Evolutionary conservation across 2,113 vertebrate species (phyloP).

Genomic region (Balaeniceps rex): DNA sequence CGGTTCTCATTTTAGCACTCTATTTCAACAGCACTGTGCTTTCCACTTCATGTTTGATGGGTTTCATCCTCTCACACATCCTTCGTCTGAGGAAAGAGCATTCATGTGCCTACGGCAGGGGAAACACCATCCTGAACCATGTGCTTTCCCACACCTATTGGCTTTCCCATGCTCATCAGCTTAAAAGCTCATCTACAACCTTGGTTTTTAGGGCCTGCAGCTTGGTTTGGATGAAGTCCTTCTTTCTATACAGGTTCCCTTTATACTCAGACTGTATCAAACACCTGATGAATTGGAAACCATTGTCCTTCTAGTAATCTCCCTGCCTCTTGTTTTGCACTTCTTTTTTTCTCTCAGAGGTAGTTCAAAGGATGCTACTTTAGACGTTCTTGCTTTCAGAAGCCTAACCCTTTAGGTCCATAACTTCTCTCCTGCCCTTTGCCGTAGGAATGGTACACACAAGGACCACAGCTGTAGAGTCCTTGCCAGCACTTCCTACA

Average conservation of each 20-base stretch:
- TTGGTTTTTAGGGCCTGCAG: background rate
- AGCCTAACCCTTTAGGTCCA: background rate
- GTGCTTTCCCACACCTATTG: accelerated
- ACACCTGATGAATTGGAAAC: background rate
- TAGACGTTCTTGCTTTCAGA: background rate
- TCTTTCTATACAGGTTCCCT: background rate
- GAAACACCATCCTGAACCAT: background rate
- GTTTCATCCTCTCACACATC: background rate
- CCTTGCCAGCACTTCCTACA: background rate
- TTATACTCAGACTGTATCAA: background rate
- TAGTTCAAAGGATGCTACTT: background rate
- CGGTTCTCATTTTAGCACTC: background rate
- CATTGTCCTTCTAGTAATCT: background rate
- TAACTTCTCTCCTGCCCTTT: background rate
- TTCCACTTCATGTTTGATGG: background rate
- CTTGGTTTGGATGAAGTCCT: background rate
- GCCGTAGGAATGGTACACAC: background rate
- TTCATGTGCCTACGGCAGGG: background rate
- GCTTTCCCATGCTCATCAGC: background rate
- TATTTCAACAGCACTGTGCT: background rate
- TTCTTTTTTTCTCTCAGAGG: background rate
- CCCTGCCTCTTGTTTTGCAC: background rate
- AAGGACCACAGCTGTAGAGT: background rate
- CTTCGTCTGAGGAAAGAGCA: background rate
- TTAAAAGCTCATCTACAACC: background rate